These are phyloP conservation scores for Aleiodes testaceus DNA, from an alignment of 2,888 invertebrate genomes.

Conservation along the genomic window DNA sequence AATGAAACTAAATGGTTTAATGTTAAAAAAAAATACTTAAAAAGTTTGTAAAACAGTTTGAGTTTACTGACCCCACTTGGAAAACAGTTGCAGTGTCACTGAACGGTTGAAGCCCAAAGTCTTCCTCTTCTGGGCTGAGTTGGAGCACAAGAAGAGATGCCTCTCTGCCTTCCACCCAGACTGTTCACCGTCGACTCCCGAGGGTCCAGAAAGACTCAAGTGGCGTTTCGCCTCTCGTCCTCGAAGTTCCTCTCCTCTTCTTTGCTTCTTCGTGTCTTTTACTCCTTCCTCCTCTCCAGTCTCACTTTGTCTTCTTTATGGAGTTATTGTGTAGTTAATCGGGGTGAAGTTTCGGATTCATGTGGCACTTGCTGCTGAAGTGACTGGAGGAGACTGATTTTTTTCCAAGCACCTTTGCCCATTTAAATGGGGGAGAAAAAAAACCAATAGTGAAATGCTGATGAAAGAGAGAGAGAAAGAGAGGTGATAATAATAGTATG, in stretches of 20 bases:
- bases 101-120: conserved; percentile 5
- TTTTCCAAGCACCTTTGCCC: neutral
- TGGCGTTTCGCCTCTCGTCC: conserved; percentile 34
- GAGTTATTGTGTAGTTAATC: conserved; percentile 4
- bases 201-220: conserved; percentile 31
- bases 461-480: neutral
- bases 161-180: conserved; percentile 26
- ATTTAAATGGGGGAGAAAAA: conserved; percentile 10
- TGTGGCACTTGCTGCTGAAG: too few species aligned
- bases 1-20: too few species aligned
- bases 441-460: conserved; percentile 1
- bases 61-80: neutral
- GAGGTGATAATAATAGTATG: conserved; percentile 25
- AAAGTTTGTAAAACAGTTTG: neutral
- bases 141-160: neutral
- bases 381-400: neutral
- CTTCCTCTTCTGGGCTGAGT: neutral
- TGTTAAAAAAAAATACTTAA: too few species aligned
- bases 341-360: too few species aligned
- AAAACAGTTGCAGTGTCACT: conserved; percentile 2
- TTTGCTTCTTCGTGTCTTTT: conserved; percentile 37
- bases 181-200: conserved; percentile 37
- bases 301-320: conserved; percentile 22
- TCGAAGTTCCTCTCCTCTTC: conserved; percentile 22
- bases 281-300: conserved; percentile 30